A percentile compares a stretch with the other conserved stretches of the same genome.
Conservation (phyloP, 37 sponge, comb jelly and placozoan species). For the Tethya wilhelma region DNA sequence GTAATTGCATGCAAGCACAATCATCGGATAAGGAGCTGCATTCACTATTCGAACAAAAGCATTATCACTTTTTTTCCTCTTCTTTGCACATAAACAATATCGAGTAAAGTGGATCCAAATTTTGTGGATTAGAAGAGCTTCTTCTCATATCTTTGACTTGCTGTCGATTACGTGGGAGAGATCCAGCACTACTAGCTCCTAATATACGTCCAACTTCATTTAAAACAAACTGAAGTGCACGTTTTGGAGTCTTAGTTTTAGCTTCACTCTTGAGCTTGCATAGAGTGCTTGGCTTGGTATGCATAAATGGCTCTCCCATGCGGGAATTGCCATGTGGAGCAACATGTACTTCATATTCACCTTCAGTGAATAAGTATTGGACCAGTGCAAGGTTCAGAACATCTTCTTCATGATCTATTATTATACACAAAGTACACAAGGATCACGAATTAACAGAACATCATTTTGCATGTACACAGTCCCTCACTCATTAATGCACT, state of each 20-base stretch:
- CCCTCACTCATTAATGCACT: no score
- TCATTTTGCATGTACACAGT: no score
- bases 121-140: no score
- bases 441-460: no score
- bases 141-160: constrained; percentile 10
- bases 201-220: constrained; percentile 19
- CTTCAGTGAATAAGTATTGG: constrained; percentile 10
- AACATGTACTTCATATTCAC: constrained; percentile 9
- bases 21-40: constrained; percentile 28
- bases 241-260: neutral
- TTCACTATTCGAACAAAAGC: constrained; percentile 5
- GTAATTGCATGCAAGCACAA: neutral
- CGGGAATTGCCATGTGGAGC: constrained; percentile 38
- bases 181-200: constrained; percentile 19
- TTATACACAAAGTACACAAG: no score
- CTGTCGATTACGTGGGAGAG: constrained; percentile 4
- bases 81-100: constrained; percentile 14
- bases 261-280: constrained; percentile 12
- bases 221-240: constrained; percentile 1
- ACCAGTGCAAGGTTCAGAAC: constrained; percentile 9
- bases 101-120: constrained; percentile 1
- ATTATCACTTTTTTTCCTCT: neutral
- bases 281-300: constrained; percentile 22
- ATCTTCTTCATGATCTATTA: no score
- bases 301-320: constrained; percentile 7